Conservation (phyloP, 2,113 vertebrate species). For the Clarias batrachus region DNA sequence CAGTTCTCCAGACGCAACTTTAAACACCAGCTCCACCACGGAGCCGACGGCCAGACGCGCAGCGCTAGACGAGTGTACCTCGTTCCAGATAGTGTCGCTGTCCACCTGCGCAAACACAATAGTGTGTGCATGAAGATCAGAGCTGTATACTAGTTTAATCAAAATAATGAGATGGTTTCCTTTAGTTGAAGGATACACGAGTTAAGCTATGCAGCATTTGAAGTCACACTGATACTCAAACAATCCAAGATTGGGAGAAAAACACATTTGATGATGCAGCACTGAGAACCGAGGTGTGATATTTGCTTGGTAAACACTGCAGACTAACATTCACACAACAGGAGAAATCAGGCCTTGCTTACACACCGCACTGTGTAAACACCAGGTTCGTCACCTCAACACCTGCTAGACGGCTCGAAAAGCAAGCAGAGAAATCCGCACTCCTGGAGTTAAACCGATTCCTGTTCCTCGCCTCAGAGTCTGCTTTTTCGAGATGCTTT, state of each 20-base stretch:
- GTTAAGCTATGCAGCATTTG: neutral
- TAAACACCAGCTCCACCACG: conserved; percentile 94
- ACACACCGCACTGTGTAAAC: neutral
- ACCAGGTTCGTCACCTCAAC: neutral
- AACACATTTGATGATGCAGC: neutral
- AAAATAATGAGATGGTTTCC: neutral
- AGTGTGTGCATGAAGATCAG: conserved; percentile 2
- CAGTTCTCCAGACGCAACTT: conserved; percentile 90
- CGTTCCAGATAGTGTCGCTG: conserved; percentile 98
- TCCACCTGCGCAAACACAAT: conserved; percentile 81
- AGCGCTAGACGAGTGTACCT: conserved; percentile 90
- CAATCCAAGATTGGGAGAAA: neutral
- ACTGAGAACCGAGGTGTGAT: conserved; percentile 8
- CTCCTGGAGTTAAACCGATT: neutral
- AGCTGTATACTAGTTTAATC: neutral
- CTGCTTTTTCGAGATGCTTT: neutral
- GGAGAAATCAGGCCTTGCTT: neutral
- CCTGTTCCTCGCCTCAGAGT: neutral
- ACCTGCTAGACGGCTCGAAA: neutral
- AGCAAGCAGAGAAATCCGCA: conserved; percentile 17
- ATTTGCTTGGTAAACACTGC: conserved; percentile 40
- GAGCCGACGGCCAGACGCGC: conserved; percentile 94
- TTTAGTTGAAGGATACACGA: neutral
- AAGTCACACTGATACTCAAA: neutral
- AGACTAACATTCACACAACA: conserved; percentile 14